Base-by-base conservation (phyloP, 2,888 invertebrate genomes). In the Dryococelus australis region DNA sequence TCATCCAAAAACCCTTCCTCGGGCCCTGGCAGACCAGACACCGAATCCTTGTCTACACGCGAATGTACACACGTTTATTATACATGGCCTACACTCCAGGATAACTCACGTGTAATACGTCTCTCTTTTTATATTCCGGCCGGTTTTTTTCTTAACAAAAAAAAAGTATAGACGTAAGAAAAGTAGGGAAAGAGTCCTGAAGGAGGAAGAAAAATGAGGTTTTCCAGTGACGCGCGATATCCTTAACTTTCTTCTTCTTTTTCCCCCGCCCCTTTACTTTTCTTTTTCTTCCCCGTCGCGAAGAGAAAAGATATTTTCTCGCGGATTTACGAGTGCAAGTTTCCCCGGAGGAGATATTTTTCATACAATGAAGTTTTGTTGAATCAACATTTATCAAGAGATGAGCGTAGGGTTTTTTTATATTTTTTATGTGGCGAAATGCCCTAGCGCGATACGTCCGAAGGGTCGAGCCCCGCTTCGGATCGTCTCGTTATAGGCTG, bases 251-350 rank as follows among this genome's bases (percentile, higher is more conserved):
- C 43, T 83, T 43, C 83, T 35, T 83, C n/a, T 43, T 43, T 65
- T 65, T n/a, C n/a, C 65, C 65, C 65, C 65, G 12, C 47, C 35
- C 20, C 51, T 8, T 65, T 65, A 8, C 8, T 65, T n/a, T 65
- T 65, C 51, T 65, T 65, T n/a, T 65, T n/a, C 10, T 65, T 20
- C 20, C 8, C 24, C 65, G 65, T 65, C n/a, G 65, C 65, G 43
- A 83, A 83, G 83, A 83, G 43, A 83, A 35, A 83, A 43, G 83
- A 83, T 83, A 83, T 83, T 83, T 83, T 83, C 83, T 83, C 43
- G 28, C 43, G 83, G 83, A 83, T 83, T 83, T 83, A 83, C 43
- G 27, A 83, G 83, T 83, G 43, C 27, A 83, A 83, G 83, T 83
- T 83, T 83, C 83, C 43, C 35, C 35, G 26, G 43, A 43, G 43